Conservation (phyloP, 2,113 vertebrate species). For the Dolichallabes microphthalmus region DNA sequence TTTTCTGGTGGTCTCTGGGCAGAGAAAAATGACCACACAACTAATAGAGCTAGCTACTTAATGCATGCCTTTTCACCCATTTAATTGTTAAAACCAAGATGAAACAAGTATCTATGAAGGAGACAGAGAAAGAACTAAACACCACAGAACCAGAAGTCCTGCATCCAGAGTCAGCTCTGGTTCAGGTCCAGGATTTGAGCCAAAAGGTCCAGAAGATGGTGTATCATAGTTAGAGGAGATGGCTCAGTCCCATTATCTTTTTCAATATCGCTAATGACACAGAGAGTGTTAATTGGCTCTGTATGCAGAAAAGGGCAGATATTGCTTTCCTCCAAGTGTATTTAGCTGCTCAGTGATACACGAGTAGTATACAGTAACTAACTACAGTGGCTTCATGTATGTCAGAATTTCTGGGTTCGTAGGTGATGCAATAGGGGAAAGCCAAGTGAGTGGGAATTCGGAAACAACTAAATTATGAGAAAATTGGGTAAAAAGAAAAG, state of each 20-base stretch:
- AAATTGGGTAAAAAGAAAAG: neutral
- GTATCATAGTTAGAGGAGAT: neutral
- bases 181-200: neutral
- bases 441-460: neutral
- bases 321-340: neutral
- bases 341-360: neutral
- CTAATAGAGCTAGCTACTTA: neutral
- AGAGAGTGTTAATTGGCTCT: neutral
- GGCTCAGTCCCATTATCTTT: neutral
- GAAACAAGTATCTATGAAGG: neutral
- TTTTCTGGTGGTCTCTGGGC: neutral
- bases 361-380: neutral
- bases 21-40: neutral
- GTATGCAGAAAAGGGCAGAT: neutral
- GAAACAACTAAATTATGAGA: neutral
- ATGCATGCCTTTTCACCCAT: neutral
- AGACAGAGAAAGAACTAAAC: neutral
- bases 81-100: neutral
- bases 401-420: neutral
- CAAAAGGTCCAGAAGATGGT: neutral
- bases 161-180: neutral
- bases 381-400: neutral
- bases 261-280: neutral
- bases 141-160: neutral
- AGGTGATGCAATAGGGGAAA: neutral